Conservation (phyloP, 2,797 vertebrate species). For the Fratercula arctica region DNA sequence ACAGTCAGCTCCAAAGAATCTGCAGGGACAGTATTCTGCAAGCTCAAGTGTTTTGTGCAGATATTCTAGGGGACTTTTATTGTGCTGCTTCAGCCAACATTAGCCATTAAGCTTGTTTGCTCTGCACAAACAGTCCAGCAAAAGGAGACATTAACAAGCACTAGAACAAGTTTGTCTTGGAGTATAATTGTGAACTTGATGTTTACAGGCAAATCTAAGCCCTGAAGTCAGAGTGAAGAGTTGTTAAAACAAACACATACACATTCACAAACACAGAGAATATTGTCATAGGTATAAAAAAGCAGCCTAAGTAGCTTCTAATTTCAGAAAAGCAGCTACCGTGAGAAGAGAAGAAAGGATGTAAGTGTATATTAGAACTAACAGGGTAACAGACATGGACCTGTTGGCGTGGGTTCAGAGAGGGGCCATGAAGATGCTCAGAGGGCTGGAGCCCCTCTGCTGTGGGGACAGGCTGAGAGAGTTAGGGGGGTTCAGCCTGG, state of each 20-base stretch:
- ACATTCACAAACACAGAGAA: background rate
- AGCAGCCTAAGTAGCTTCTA: background rate
- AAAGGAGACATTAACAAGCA: background rate
- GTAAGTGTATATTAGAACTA: background rate
- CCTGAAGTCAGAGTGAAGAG: background rate
- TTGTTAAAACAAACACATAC: fast-evolving
- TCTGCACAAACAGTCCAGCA: conserved; percentile 5
- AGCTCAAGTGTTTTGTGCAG: background rate
- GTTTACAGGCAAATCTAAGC: background rate
- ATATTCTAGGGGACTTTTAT: background rate
- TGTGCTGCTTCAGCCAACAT: background rate
- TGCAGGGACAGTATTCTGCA: background rate
- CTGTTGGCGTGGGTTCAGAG: background rate
- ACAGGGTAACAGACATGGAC: background rate
- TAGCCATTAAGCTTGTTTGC: conserved; percentile 1
- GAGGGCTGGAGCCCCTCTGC: background rate
- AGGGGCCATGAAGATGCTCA: background rate
- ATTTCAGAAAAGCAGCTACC: background rate
- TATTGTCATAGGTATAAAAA: background rate
- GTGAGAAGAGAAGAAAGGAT: background rate
- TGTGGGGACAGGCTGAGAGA: background rate
- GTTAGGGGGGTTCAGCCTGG: background rate
- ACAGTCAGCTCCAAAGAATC: background rate
- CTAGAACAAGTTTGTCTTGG: background rate
- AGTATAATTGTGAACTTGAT: conserved; percentile 1